These are phyloP conservation scores for Antedon mediterranea DNA, from an alignment of 53 echinoderm and acorn worm species.

Conservation along the genomic window DNA sequence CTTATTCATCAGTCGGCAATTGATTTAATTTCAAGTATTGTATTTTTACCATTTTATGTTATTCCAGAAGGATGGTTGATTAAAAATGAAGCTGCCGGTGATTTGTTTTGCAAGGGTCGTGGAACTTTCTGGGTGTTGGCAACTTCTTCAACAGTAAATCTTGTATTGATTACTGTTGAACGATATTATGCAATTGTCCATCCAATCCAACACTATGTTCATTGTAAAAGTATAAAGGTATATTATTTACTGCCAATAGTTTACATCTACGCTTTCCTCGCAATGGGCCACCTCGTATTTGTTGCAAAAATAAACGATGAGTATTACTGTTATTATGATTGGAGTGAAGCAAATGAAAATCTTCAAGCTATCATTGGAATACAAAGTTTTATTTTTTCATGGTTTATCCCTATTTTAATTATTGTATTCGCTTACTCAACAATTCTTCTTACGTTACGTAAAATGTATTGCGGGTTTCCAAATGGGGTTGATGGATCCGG, in stretches of 20 bases:
- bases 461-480: background rate
- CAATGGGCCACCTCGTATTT: background rate
- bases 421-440: background rate
- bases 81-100: background rate
- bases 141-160: background rate
- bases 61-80: background rate
- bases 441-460: background rate
- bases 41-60: background rate
- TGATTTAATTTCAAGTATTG: background rate
- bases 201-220: background rate
- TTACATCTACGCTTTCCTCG: background rate
- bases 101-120: background rate
- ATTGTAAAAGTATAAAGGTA: background rate
- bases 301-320: background rate
- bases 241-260: background rate
- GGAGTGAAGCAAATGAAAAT: background rate
- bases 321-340: background rate
- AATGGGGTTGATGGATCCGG: background rate
- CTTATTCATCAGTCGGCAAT: background rate
- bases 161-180: background rate
- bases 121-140: background rate
- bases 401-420: background rate
- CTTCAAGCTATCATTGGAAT: background rate
- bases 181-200: background rate
- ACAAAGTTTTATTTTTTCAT: background rate